phyloP scores from a whole-genome alignment of 2,797 vertebrate species.

The Anguilla obscura region DNA sequence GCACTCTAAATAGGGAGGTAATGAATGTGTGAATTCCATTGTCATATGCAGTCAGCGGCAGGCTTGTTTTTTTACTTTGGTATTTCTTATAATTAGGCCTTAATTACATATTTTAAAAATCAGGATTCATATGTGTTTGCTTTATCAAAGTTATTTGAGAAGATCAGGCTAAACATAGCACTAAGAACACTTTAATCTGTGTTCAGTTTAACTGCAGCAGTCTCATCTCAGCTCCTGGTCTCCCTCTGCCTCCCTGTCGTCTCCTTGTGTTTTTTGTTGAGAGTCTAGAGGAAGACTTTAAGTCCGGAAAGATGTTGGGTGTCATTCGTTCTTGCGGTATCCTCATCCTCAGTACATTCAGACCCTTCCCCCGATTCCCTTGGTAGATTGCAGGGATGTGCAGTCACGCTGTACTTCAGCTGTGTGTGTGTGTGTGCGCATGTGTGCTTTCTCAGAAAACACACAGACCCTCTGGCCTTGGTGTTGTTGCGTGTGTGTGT shows the following conservation, averaged over 20 bases:
- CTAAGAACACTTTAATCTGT: not conserved
- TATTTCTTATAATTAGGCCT: not conserved
- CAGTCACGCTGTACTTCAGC: not conserved
- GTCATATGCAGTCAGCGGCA: not conserved
- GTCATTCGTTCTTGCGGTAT: not conserved
- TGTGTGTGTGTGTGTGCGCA: not conserved
- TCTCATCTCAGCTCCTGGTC: not conserved
- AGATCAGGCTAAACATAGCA: not conserved
- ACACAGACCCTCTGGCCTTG: not conserved
- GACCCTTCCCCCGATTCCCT: not conserved
- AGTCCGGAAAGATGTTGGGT: not conserved
- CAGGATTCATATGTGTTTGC: not conserved
- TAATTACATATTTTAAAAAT: not conserved
- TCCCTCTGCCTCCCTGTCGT: not conserved
- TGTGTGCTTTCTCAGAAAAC: not conserved
- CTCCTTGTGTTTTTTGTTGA: not conserved
- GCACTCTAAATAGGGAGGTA: constrained; percentile 6
- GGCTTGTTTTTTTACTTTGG: not conserved
- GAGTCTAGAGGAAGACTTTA: not conserved
- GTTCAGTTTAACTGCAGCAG: not conserved
- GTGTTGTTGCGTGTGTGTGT: not conserved
- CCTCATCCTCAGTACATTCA: not conserved
- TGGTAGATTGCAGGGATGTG: not conserved
- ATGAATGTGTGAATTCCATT: not conserved
- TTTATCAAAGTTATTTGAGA: not conserved